A percentile compares a stretch with the other conserved stretches of the same genome.
Conservation (phyloP, 2,888 invertebrate species). For the Euzophera pinguis region DNA sequence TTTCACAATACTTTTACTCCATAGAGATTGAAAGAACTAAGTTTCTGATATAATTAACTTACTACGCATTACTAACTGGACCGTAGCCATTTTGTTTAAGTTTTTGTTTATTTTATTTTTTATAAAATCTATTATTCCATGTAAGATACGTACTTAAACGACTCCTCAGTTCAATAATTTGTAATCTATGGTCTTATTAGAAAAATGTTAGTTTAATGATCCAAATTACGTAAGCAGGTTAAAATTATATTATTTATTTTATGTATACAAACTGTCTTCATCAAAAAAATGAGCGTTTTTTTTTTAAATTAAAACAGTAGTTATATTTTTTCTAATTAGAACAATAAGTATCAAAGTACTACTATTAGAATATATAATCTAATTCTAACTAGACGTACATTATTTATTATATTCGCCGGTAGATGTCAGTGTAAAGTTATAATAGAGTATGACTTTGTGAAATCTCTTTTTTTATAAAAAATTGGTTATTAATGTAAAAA, state of each 20-base stretch:
- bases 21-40: background rate
- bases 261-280: no score
- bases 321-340: background rate
- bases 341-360: no score
- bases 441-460: no score
- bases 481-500: no score
- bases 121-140: background rate
- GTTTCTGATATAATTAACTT: background rate
- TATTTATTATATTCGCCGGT: conserved; percentile 21
- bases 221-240: no score
- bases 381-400: background rate
- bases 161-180: no score
- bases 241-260: no score
- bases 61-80: background rate
- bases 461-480: no score
- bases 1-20: conserved; percentile 9
- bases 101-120: background rate
- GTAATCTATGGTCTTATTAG: no score
- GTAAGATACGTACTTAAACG: no score
- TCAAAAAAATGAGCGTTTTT: no score
- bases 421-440: conserved; percentile 27
- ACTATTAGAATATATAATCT: background rate
- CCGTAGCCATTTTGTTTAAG: background rate
- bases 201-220: no score
- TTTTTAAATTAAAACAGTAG: background rate